Evolutionary conservation across 2,888 invertebrate genomes (phyloP).

Genomic region (Amphipyra tragopoginis): DNA sequence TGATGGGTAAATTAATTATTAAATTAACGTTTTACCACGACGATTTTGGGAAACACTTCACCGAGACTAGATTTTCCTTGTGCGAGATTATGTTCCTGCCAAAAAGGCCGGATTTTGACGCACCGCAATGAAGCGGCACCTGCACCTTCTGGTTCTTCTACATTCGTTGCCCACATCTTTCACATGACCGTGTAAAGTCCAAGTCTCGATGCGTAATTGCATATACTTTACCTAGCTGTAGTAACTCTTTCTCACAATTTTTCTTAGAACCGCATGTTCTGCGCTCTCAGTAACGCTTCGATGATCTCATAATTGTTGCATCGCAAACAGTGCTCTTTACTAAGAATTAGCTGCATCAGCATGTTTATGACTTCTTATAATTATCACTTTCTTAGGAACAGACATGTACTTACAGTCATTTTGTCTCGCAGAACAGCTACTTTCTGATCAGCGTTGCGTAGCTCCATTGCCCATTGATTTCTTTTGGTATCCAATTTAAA

Average conservation of each 20-base stretch:
- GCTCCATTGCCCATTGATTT: conserved; percentile 64
- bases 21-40: too few relatives aligned
- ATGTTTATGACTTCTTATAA: conserved; percentile 26
- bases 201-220: background rate
- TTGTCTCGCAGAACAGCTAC: conserved; percentile 77
- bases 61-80: too few relatives aligned
- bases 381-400: conserved; percentile 27
- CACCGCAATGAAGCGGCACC: too few relatives aligned
- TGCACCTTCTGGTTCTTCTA: too few relatives aligned
- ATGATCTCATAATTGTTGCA: conserved; percentile 43
- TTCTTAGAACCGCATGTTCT: conserved; percentile 39
- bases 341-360: conserved; percentile 34
- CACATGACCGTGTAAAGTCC: too few relatives aligned
- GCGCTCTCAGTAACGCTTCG: conserved; percentile 44
- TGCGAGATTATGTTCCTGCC: too few relatives aligned
- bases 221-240: conserved; percentile 1
- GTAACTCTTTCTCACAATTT: conserved; percentile 44
- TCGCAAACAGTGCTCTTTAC: conserved; percentile 29
- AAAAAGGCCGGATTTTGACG: too few relatives aligned
- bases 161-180: too few relatives aligned
- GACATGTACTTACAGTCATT: conserved; percentile 70
- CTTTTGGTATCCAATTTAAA: conserved; percentile 68
- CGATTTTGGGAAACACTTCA: too few relatives aligned
- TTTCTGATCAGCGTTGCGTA: conserved; percentile 71
- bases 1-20: too few relatives aligned